Evolutionary conservation across 1,140 invertebrate genomes (phyloP).

Genomic region (Magallana angulata): DNA sequence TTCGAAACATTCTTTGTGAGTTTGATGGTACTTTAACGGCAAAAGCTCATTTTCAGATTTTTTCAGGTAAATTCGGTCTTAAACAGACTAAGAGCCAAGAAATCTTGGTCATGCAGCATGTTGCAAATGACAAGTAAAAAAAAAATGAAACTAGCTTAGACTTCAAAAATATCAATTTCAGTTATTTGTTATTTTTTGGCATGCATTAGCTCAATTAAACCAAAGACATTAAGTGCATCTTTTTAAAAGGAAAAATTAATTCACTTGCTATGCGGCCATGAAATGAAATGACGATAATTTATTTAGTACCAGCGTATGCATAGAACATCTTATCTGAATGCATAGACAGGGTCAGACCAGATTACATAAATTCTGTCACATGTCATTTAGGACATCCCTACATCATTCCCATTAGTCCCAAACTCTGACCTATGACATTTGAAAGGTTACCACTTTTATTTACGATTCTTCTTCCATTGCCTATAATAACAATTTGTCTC

Average conservation of each 20-base stretch:
- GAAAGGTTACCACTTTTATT: not conserved
- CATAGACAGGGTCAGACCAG: not conserved
- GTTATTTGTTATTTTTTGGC: not conserved
- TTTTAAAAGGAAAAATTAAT: not conserved
- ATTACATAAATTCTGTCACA: not conserved
- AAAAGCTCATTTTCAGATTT: slow-evolving; percentile 10
- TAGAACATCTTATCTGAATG: not conserved
- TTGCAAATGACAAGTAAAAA: no score
- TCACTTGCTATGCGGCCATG: not conserved
- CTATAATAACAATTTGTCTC: not conserved
- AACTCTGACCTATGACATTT: not conserved
- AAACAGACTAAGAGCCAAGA: not conserved
- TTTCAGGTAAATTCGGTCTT: not conserved
- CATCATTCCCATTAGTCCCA: not conserved
- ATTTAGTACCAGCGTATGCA: slow-evolving; percentile 7
- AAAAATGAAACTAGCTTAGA: no score
- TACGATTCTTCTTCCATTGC: not conserved
- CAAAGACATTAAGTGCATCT: not conserved
- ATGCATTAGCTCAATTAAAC: slow-evolving; percentile 5
- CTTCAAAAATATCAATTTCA: slow-evolving; percentile 16
- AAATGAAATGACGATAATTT: not conserved
- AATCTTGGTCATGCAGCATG: no score
- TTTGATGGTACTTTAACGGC: not conserved
- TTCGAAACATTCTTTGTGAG: not conserved
- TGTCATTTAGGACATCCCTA: slow-evolving; percentile 21